Conservation (phyloP, 1,140 invertebrate species). For the Homarus americanus region DNA sequence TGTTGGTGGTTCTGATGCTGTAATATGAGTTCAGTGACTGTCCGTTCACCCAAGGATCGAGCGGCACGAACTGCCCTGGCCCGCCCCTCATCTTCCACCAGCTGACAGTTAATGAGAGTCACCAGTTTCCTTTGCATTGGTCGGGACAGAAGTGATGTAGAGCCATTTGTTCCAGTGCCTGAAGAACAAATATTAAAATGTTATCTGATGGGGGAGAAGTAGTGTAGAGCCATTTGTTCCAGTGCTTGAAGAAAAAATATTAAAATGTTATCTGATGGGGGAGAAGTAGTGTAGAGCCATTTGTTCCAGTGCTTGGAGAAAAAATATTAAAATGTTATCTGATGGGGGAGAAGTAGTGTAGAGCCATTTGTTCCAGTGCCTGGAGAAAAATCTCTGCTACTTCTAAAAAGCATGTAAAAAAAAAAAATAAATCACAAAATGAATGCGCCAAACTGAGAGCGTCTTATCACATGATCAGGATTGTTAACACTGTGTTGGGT, state of each 20-base stretch:
- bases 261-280: too few relatives aligned
- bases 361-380: too few relatives aligned
- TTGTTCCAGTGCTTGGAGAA: too few relatives aligned
- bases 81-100: slow-evolving; percentile 89
- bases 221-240: slow-evolving; percentile 76
- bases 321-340: too few relatives aligned
- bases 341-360: too few relatives aligned
- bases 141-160: slow-evolving; percentile 84
- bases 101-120: slow-evolving; percentile 93
- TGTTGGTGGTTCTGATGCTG: slow-evolving; percentile 97
- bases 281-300: too few relatives aligned
- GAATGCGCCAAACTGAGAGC: too few relatives aligned
- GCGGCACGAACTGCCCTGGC: slow-evolving; percentile 90
- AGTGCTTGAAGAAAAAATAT: slow-evolving; percentile 74
- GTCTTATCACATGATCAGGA: too few relatives aligned
- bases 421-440: too few relatives aligned
- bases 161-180: slow-evolving; percentile 77
- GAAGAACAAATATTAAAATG: neutral
- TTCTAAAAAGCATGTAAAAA: too few relatives aligned
- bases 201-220: slow-evolving; percentile 87
- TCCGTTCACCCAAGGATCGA: slow-evolving; percentile 94
- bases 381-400: too few relatives aligned
- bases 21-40: slow-evolving; percentile 95
- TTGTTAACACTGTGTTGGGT: too few relatives aligned
- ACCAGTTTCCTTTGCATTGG: slow-evolving; percentile 98